Evolutionary conservation across 2,888 invertebrate genomes (phyloP).

Genomic region (Volucella bombylans): DNA sequence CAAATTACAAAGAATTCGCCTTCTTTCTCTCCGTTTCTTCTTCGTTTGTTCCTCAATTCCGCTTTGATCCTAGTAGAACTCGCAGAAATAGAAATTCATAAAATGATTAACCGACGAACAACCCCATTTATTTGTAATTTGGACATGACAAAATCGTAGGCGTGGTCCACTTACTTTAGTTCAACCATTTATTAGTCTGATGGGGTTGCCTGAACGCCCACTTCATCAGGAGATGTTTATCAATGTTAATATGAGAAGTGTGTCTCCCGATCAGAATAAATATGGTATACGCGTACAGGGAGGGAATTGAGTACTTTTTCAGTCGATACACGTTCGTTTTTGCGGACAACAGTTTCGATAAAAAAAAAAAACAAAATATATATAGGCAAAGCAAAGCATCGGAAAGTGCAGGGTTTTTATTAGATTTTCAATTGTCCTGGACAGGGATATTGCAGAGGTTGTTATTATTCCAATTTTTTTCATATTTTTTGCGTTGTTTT

Average conservation of each 20-base stretch:
- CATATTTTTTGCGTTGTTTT: neutral
- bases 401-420: slow-evolving; percentile 49
- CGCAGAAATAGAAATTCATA: neutral
- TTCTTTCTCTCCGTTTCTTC: neutral
- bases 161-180: slow-evolving; percentile 53
- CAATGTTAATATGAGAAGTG: slow-evolving; percentile 69
- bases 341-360: too few species aligned
- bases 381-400: slow-evolving; percentile 18
- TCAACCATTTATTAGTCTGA: slow-evolving; percentile 63
- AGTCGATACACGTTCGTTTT: slow-evolving; percentile 58
- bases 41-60: slow-evolving; percentile 16
- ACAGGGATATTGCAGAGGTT: slow-evolving; percentile 2
- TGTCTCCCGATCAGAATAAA: slow-evolving; percentile 31
- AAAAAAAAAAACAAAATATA: neutral
- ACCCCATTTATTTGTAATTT: neutral
- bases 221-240: slow-evolving; percentile 67
- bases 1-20: slow-evolving; percentile 47
- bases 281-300: slow-evolving; percentile 14
- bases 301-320: slow-evolving; percentile 5
- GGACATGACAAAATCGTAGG: slow-evolving; percentile 2
- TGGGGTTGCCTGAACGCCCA: slow-evolving; percentile 53
- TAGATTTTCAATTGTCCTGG: slow-evolving; percentile 51
- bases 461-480: neutral
- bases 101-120: neutral
- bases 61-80: slow-evolving; percentile 39